These are phyloP conservation scores for Potamarius usumacintae DNA, from an alignment of 2,113 vertebrate genomes.

Conservation along the genomic window DNA sequence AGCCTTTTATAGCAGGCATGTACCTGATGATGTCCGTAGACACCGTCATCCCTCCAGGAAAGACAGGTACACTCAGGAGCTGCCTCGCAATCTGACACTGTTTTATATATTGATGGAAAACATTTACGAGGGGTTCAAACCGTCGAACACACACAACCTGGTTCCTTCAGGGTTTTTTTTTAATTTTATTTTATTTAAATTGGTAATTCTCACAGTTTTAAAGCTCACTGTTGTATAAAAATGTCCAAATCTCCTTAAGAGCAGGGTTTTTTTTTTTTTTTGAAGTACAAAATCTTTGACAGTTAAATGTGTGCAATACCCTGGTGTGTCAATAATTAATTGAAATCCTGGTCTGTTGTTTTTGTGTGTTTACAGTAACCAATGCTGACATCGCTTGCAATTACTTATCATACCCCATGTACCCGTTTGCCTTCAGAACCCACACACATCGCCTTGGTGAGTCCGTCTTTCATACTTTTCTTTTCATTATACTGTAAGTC, in stretches of 20 bases:
- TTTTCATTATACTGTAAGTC: not conserved
- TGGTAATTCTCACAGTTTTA: not conserved
- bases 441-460: slow-evolving; percentile 94
- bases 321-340: not conserved
- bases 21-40: slow-evolving; percentile 93
- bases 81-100: not conserved
- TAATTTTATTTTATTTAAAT: too few species aligned
- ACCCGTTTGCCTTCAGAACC: slow-evolving; percentile 94
- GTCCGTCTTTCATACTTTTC: slow-evolving; percentile 18
- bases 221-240: not conserved
- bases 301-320: not conserved
- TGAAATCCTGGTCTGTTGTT: not conserved
- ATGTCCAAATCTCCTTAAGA: not conserved
- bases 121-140: not conserved
- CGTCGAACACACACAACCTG: not conserved
- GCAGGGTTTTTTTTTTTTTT: not conserved
- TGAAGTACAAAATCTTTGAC: not conserved
- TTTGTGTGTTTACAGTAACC: slow-evolving; percentile 74
- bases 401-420: slow-evolving; percentile 86
- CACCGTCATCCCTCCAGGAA: slow-evolving; percentile 87
- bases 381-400: slow-evolving; percentile 90
- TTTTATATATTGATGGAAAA: not conserved
- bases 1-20: slow-evolving; percentile 94
- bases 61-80: slow-evolving; percentile 76
- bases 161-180: not conserved